A percentile compares a stretch with the other conserved stretches of the same genome.
phyloP scores from a whole-genome alignment of 2,888 invertebrate species.

The Margaritifera margaritifera region DNA sequence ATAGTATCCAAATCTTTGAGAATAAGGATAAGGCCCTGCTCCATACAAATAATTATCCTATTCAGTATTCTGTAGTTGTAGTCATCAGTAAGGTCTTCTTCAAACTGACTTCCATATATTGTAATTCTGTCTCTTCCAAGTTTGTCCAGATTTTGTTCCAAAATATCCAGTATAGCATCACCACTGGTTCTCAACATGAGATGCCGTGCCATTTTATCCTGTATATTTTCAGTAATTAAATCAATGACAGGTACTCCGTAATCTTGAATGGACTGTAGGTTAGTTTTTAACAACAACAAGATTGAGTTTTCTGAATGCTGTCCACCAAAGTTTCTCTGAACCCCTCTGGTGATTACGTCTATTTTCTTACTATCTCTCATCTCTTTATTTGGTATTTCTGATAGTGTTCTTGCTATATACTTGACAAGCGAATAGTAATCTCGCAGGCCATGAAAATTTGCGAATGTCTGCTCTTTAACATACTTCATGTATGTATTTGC shows the following conservation, averaged over 20 bases:
- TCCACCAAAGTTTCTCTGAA: slow-evolving; percentile 54
- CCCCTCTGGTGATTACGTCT: slow-evolving; percentile 29
- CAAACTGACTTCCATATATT: slow-evolving; percentile 25
- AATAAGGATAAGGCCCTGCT: slow-evolving; percentile 19
- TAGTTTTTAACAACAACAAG: too few relatives aligned
- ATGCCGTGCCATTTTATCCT: slow-evolving; percentile 42
- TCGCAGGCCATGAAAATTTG: slow-evolving; percentile 46
- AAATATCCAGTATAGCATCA: slow-evolving; percentile 38
- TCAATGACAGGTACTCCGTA: slow-evolving; percentile 16
- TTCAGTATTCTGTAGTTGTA: slow-evolving; percentile 23
- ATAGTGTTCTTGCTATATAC: slow-evolving; percentile 9
- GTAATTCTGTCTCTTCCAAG: slow-evolving; percentile 1
- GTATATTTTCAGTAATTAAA: slow-evolving; percentile 41
- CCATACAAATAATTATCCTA: slow-evolving; percentile 28
- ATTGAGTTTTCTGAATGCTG: slow-evolving; percentile 25
- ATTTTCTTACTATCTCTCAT: slow-evolving; percentile 11
- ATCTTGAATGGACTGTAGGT: too few relatives aligned
- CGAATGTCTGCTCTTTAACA: slow-evolving; percentile 22
- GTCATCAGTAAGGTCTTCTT: slow-evolving; percentile 21
- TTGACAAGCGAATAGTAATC: slow-evolving; percentile 44
- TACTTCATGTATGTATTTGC: slow-evolving; percentile 25
- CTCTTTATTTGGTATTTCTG: neutral
- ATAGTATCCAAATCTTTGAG: slow-evolving; percentile 45
- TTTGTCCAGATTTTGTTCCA: slow-evolving; percentile 33
- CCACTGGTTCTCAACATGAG: slow-evolving; percentile 47